phyloP scores from a whole-genome alignment of 1,140 invertebrate genomes.

The Ladona fulva region DNA sequence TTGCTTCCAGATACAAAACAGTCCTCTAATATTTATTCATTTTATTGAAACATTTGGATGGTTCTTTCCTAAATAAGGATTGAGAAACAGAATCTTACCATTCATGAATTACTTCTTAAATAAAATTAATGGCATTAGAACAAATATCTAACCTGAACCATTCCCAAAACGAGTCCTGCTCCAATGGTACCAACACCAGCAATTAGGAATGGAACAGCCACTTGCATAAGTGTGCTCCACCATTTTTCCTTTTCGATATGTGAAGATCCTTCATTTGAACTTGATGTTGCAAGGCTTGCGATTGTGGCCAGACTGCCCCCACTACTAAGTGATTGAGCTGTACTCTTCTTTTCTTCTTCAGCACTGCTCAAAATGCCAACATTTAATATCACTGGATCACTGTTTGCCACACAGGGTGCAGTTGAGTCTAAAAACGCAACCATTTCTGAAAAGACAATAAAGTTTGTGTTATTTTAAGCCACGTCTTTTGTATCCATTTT shows the following conservation, averaged over 20 bases:
- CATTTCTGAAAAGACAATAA: not conserved
- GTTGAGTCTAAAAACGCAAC: not conserved
- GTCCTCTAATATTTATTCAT: too few species aligned
- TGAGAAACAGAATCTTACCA: too few species aligned
- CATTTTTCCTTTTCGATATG: conserved; percentile 52
- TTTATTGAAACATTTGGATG: too few species aligned
- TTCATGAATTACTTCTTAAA: too few species aligned
- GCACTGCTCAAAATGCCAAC: not conserved
- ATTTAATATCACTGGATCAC: not conserved
- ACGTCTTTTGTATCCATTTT: too few species aligned
- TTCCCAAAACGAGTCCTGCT: conserved; percentile 75
- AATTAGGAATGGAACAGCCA: conserved; percentile 88
- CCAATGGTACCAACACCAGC: conserved; percentile 91
- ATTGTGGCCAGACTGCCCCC: not conserved
- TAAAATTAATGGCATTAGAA: too few species aligned
- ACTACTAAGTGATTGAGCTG: not conserved
- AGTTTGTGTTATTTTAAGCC: not conserved
- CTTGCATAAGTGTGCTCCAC: conserved; percentile 68
- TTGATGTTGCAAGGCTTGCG: not conserved
- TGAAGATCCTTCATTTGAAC: not conserved
- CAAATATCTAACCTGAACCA: conserved; percentile 55
- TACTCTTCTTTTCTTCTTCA: not conserved
- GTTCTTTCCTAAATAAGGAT: too few species aligned
- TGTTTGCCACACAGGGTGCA: not conserved
- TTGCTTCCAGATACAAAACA: too few species aligned